Percentiles rank a stretch among this genome's conserved stretches.
Conservation (phyloP, 1,140 invertebrate species). For the Drosophila micromelanica region DNA sequence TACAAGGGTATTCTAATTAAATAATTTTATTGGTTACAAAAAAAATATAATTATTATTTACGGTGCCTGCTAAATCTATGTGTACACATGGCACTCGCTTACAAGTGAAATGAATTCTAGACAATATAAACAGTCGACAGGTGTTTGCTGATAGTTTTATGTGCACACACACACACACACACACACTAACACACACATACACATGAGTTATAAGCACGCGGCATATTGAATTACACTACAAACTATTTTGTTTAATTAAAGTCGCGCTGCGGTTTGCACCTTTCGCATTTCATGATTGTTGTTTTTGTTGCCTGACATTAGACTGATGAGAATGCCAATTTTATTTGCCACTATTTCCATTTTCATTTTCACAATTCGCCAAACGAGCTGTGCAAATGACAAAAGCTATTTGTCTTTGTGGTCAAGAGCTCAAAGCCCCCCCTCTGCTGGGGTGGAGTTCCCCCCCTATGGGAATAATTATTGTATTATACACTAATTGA, state of each 20-base stretch:
- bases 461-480: constrained; percentile 14
- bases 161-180: constrained; percentile 12
- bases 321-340: constrained; percentile 38
- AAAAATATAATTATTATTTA: too few relatives aligned
- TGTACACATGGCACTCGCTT: too few relatives aligned
- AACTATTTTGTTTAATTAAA: constrained; percentile 72
- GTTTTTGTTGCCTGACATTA: constrained; percentile 33
- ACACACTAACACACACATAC: constrained; percentile 3
- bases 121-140: constrained; percentile 40
- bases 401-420: constrained; percentile 36
- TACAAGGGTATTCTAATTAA: too few relatives aligned
- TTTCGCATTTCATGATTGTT: constrained; percentile 22
- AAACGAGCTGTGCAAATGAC: constrained; percentile 49
- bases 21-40: too few relatives aligned
- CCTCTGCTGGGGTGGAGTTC: not conserved
- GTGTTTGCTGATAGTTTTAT: constrained; percentile 52
- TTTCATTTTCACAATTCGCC: constrained; percentile 13
- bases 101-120: too few relatives aligned
- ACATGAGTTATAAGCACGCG: constrained; percentile 10
- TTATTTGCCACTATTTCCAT: constrained; percentile 30
- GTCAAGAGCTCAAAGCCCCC: not conserved
- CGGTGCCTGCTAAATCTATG: too few relatives aligned
- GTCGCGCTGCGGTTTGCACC: constrained; percentile 47
- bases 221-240: constrained; percentile 56
- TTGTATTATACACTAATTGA: constrained; percentile 39